Percentiles rank a stretch among this genome's conserved stretches.
Evolutionary conservation across 2,888 invertebrate genomes (phyloP).

Genomic region (Ectemnius lituratus): DNA sequence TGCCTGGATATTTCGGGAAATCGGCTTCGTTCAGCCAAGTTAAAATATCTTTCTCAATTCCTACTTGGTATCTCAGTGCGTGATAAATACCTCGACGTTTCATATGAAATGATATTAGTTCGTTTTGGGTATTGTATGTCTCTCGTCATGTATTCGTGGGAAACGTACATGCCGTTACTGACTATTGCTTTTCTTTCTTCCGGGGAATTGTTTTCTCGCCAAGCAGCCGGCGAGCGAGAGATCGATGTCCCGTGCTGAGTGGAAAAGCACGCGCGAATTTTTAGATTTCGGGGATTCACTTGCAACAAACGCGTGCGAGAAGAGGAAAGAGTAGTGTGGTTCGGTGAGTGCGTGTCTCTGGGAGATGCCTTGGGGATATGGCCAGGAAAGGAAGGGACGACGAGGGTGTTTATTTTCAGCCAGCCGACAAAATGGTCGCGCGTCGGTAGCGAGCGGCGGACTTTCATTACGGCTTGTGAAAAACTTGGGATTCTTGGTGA

Average conservation of each 20-base stretch:
- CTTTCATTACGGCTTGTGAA: slow-evolving; percentile 42
- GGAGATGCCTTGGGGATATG: slow-evolving; percentile 27
- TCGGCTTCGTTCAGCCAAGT: not conserved
- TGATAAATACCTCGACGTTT: not conserved
- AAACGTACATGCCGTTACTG: not conserved
- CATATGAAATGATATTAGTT: too few species aligned
- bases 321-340: slow-evolving; percentile 14
- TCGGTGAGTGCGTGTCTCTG: slow-evolving; percentile 38
- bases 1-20: slow-evolving; percentile 8
- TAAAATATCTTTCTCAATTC: too few species aligned
- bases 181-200: not conserved
- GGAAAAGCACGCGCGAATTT: slow-evolving; percentile 26
- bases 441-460: slow-evolving; percentile 12
- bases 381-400: slow-evolving; percentile 22
- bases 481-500: slow-evolving; percentile 24
- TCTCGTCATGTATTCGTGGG: not conserved
- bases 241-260: slow-evolving; percentile 6
- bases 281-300: slow-evolving; percentile 16
- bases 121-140: too few species aligned
- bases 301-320: not conserved
- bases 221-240: not conserved
- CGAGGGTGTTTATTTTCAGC: slow-evolving; percentile 51
- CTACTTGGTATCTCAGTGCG: not conserved
- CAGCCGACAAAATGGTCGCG: slow-evolving; percentile 32
- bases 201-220: too few species aligned